Evolutionary conservation across 1,140 invertebrate species (phyloP), one percentile per base, ranked within the genome.

Genomic region (Scaptomyza hsui): DNA sequence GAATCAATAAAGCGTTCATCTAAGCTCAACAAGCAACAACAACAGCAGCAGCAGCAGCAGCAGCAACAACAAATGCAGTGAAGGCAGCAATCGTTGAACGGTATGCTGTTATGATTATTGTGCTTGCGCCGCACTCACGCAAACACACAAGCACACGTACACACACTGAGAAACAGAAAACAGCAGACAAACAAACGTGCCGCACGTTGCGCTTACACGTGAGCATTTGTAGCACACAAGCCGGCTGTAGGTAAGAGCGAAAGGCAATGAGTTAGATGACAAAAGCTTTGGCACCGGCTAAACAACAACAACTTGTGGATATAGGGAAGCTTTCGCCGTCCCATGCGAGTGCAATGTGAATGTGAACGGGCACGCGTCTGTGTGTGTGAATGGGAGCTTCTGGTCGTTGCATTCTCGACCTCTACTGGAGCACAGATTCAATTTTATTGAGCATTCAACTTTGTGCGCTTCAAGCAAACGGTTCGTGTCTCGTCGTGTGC

Each of bases 181-280:
- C 47, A 59, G 47, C 61, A 59, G 55, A 48, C 64, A 74, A 85
- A 68, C 69, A 85, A 83, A 80, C 80, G 77, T 81, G 85, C 71
- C 53, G 80, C 85, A 89, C 85, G 85, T 89, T 89, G 86, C 21
- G 39, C 51, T 29, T 75, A 89, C 85, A 89, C 85, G 85, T 89
- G 85, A 89, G 74, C 10, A 12, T 0, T n/a, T 57, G 37, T 42
- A 65, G 19, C 57, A 45, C 5, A 39, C 26, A 4, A 19, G n/a
- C 21, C 16, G 35, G 1, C 39, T 6, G 47, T 21, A 18, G 13
- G 48, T 29, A 10, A 24, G 51, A 68, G 29, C 49, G 47, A 63
- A 26, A 37, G 47, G n/a, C 39, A 18, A 57, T 29, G 41, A 18
- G 29, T 37, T 15, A 53, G 16, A 18, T 32, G 19, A 6, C 21